These are phyloP conservation scores for Drosophila mayri DNA, from an alignment of 1,140 invertebrate genomes.

Conservation along the genomic window DNA sequence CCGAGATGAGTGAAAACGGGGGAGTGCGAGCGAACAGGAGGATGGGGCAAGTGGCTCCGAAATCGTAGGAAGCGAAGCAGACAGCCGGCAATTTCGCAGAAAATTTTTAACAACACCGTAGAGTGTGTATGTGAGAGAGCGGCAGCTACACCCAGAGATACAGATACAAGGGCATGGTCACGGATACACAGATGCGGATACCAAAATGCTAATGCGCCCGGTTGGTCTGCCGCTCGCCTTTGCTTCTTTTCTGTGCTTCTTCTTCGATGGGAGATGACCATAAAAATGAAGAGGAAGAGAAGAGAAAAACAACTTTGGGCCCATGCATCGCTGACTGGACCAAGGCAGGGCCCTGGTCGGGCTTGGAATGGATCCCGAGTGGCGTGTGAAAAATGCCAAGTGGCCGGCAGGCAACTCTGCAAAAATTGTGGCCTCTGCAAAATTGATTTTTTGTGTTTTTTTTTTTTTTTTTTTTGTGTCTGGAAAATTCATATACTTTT, in stretches of 20 bases:
- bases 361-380: conserved; percentile 23
- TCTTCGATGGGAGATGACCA: conserved; percentile 65
- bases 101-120: conserved; percentile 34
- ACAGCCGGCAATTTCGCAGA: conserved; percentile 58
- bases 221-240: neutral
- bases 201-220: conserved; percentile 68
- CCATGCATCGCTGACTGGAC: conserved; percentile 47
- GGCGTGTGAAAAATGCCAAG: conserved; percentile 60
- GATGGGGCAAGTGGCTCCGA: neutral
- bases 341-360: conserved; percentile 11
- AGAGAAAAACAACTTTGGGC: conserved; percentile 16
- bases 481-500: neutral
- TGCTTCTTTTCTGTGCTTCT: conserved; percentile 12
- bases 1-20: conserved; percentile 27
- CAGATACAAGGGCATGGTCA: conserved; percentile 45
- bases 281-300: conserved; percentile 9
- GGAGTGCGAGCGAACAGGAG: neutral
- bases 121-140: conserved; percentile 35
- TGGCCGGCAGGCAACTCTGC: conserved; percentile 10
- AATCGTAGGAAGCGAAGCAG: conserved; percentile 52
- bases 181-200: conserved; percentile 59
- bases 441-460: conserved; percentile 47
- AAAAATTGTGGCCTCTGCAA: conserved; percentile 16
- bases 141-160: conserved; percentile 21
- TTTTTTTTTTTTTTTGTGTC: conserved; percentile 6